Conservation (phyloP, 2,888 invertebrate genomes). For the Esperia sulphurella region DNA sequence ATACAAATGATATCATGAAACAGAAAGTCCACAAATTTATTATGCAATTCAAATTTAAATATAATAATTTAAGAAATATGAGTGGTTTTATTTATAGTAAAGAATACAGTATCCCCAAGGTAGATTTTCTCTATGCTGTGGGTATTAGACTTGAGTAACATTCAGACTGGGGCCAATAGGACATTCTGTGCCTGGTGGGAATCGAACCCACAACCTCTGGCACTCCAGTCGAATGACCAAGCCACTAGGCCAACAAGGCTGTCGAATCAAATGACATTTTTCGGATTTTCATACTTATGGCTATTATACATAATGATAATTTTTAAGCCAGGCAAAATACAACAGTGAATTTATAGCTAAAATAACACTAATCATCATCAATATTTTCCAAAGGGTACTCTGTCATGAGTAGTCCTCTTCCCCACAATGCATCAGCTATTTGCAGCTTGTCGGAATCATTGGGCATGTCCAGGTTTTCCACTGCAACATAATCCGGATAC, state of each 20-base stretch:
- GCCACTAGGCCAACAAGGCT: too few relatives aligned
- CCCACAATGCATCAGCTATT: conserved; percentile 87
- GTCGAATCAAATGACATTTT: too few relatives aligned
- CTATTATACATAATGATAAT: too few relatives aligned
- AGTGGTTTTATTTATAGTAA: conserved; percentile 37
- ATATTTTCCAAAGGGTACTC: conserved; percentile 77
- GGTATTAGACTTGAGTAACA: too few relatives aligned
- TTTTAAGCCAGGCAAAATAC: too few relatives aligned
- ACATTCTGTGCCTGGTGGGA: too few relatives aligned
- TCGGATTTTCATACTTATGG: too few relatives aligned
- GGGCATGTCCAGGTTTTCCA: conserved; percentile 85
- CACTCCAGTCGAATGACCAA: too few relatives aligned
- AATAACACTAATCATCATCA: conserved; percentile 44
- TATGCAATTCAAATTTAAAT: conserved; percentile 77
- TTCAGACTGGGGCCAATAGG: too few relatives aligned
- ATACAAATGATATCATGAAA: conserved; percentile 76
- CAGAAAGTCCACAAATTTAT: conserved; percentile 78
- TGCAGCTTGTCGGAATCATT: conserved; percentile 82
- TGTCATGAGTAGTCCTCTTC: conserved; percentile 88
- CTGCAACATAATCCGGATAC: conserved; percentile 88
- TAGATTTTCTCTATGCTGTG: too few relatives aligned
- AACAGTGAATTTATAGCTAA: background rate
- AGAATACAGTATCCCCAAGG: too few relatives aligned
- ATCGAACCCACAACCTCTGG: too few relatives aligned
- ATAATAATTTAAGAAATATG: conserved; percentile 69